These are phyloP conservation scores for Cyprinodon tularosa DNA, from an alignment of 2,113 vertebrate species.

Conservation along the genomic window DNA sequence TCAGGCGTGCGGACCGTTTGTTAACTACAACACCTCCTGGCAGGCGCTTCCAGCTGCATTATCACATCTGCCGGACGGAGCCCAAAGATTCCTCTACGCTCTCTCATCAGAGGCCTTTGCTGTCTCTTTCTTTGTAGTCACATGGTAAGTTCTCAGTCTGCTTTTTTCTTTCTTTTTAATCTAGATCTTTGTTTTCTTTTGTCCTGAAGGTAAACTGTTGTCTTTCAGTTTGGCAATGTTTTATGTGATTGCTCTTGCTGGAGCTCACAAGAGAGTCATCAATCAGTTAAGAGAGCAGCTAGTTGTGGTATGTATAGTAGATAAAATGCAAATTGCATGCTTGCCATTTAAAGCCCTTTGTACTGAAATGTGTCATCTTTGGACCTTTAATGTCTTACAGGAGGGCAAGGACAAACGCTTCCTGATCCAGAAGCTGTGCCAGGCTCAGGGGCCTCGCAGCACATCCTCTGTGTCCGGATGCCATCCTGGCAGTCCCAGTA, in stretches of 20 bases:
- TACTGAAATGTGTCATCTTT: background rate
- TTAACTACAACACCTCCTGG: constrained; percentile 87
- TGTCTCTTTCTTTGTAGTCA: constrained; percentile 90
- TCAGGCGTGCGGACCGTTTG: constrained; percentile 90
- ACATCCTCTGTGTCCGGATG: constrained; percentile 17
- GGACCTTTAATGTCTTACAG: constrained; percentile 66
- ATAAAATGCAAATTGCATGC: constrained; percentile 25
- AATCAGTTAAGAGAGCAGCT: constrained; percentile 90
- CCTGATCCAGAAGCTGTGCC: constrained; percentile 86
- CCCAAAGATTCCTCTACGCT: constrained; percentile 72
- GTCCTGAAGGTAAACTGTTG: background rate
- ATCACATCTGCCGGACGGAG: constrained; percentile 68
- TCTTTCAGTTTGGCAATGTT: constrained; percentile 89
- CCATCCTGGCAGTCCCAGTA: constrained; percentile 20
- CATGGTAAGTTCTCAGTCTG: constrained; percentile 81
- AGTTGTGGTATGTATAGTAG: constrained; percentile 83
- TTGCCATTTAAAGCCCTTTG: background rate
- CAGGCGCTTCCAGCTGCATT: constrained; percentile 79
- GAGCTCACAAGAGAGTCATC: constrained; percentile 90
- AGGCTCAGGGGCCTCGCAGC: constrained; percentile 75
- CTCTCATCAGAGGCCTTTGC: constrained; percentile 91
- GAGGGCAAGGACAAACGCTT: constrained; percentile 89
- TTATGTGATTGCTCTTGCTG: constrained; percentile 90
- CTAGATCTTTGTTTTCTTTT: background rate
- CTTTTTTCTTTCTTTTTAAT: background rate